Percentiles rank a stretch among this genome's conserved stretches.
Conservation (phyloP, 2,113 vertebrate genomes). For the Shinisaurus crocodilurus region DNA sequence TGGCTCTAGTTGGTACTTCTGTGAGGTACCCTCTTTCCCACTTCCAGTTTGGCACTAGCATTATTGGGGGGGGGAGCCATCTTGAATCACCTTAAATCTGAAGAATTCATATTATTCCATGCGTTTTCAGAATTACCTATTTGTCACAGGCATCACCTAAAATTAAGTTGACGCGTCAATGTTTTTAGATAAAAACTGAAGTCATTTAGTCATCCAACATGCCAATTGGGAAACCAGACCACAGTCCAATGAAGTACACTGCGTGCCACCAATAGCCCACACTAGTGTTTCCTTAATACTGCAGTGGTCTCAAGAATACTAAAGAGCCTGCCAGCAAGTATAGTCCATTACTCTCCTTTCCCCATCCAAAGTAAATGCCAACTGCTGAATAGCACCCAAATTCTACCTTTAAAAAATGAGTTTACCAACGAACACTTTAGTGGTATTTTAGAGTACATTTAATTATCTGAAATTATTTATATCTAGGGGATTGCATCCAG, state of each 20-base stretch:
- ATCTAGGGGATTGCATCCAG: not conserved
- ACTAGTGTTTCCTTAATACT: not conserved
- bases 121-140: not conserved
- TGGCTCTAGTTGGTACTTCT: not conserved
- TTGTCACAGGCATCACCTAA: not conserved
- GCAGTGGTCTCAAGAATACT: not conserved
- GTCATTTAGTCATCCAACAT: not conserved
- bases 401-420: not conserved
- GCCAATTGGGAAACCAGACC: not conserved
- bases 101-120: not conserved
- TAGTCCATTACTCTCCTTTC: not conserved
- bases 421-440: not conserved
- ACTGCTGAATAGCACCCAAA: not conserved
- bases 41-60: not conserved
- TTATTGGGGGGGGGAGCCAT: not conserved
- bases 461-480: not conserved
- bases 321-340: not conserved
- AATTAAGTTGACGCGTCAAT: not conserved
- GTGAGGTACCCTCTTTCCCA: not conserved
- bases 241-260: not conserved
- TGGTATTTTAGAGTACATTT: not conserved
- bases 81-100: not conserved
- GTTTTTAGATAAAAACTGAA: not conserved
- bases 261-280: not conserved
- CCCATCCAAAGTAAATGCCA: not conserved